phyloP scores from a whole-genome alignment of 2,797 vertebrate species.

The Strix occidentalis region DNA sequence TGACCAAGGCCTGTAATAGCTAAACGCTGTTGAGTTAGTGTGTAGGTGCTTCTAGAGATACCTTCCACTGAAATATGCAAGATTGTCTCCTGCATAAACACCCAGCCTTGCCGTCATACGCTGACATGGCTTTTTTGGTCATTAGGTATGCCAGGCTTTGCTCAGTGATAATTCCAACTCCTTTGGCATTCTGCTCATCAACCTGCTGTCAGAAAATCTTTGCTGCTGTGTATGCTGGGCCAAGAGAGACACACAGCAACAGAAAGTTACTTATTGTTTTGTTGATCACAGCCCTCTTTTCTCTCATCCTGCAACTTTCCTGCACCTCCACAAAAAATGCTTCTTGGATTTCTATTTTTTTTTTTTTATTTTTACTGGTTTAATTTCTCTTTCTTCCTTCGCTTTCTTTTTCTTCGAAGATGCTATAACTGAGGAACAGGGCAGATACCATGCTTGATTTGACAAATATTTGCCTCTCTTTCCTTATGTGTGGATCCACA shows the following conservation, averaged over 20 bases:
- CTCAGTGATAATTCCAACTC: not conserved
- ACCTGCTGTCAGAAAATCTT: conserved; percentile 28
- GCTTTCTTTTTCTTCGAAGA: conserved; percentile 39
- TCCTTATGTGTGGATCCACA: conserved; percentile 57
- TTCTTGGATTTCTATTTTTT: not conserved
- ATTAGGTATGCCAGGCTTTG: not conserved
- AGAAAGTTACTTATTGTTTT: not conserved
- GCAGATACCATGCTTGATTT: conserved; percentile 35
- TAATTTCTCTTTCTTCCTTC: conserved; percentile 41
- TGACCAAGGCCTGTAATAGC: not conserved
- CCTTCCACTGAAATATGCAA: not conserved
- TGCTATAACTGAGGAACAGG: conserved; percentile 26
- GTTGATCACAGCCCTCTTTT: conserved; percentile 8
- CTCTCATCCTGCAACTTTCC: not conserved
- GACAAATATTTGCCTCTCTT: conserved; percentile 58
- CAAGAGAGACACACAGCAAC: not conserved
- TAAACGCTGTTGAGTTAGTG: not conserved
- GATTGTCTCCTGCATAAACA: not conserved
- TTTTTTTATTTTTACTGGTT: not conserved
- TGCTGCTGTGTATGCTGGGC: not conserved
- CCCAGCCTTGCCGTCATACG: not conserved
- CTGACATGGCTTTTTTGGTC: conserved; percentile 37
- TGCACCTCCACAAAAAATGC: not conserved
- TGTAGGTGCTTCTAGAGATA: not conserved
- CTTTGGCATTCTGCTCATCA: conserved; percentile 40